Evolutionary conservation across 2,888 invertebrate genomes (phyloP).

Genomic region (Uropetala carovei): DNA sequence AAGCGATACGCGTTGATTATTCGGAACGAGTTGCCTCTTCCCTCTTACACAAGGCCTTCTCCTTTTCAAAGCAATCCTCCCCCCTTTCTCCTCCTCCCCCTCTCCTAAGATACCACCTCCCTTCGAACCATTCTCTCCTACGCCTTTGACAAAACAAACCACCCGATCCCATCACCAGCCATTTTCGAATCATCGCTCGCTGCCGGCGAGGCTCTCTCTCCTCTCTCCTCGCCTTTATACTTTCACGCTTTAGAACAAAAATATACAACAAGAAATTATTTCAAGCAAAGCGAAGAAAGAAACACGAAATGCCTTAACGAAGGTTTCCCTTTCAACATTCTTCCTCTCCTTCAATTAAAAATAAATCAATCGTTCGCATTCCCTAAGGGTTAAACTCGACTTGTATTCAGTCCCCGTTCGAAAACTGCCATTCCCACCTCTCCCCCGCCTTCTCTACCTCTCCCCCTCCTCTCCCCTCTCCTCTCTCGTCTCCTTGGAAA

Average conservation of each 20-base stretch:
- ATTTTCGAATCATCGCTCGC: neutral
- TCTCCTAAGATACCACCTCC: neutral
- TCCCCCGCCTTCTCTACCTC: no score
- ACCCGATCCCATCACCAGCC: neutral
- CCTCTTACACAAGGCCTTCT: no score
- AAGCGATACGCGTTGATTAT: slow-evolving; percentile 7
- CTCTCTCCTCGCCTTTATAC: neutral
- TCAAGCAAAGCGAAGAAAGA: neutral
- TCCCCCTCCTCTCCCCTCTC: neutral
- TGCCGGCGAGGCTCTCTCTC: neutral
- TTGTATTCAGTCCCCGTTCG: no score
- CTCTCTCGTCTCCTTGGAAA: neutral
- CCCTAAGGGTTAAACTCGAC: neutral
- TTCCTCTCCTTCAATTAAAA: neutral
- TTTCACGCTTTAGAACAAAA: no score
- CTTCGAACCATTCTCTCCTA: neutral
- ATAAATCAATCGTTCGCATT: slow-evolving; percentile 3
- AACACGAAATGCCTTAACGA: neutral
- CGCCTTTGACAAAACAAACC: neutral
- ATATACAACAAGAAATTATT: neutral
- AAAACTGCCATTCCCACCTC: no score
- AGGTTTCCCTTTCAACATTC: neutral
- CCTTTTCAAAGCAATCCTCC: no score
- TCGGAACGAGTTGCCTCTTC: neutral
- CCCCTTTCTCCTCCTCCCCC: neutral